Evolutionary conservation across 2,888 invertebrate species (phyloP), one percentile per base, ranked within the genome.

Genomic region (Smittia sp.): DNA sequence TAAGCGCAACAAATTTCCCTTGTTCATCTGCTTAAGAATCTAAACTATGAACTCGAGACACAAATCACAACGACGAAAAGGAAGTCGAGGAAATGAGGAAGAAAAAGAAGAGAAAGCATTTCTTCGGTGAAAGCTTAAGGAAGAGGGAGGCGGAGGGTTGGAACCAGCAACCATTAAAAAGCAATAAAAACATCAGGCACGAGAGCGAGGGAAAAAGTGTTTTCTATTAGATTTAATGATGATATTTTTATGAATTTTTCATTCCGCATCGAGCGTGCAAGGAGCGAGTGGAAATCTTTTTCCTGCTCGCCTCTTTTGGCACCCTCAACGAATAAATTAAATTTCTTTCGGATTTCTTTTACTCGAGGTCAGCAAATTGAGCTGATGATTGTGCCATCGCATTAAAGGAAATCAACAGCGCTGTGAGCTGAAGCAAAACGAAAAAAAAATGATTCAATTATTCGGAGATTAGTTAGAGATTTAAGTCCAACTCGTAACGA

Each of bases 221-320:
- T 63, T 25, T 24, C 27, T 63, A 63, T 63, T 63, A 63, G 24
- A 63, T 63, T 63, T 63, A 63, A 63, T 25, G 63, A 63, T 27
- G 63, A 63, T 63, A 63, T 63, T 63, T 58, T 63, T 63, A 63
- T 63, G 63, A 63, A 63, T 63, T 25, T 63, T 63, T 63, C n/a
- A 27, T 63, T 63, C 27, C 27, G 25, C 27, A 22, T 58, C 24
- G 11, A 58, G n/a, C 13, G 7, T 7, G 7, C 4, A 15, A n/a
- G 9, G 11, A 58, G 15, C 15, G 2, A 15, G 11, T 6, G 22
- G 11, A 25, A 27, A 63, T 9, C 27, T 11, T 13, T 63, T 63
- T 63, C 63, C 15, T 20, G 9, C 4, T 63, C 27, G 27, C 2
- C 11, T 27, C 15, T 63, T 24, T 25, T 25, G 63, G 63, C 13